Evolutionary conservation across 37 sponge, comb jelly and placozoan genomes (phyloP), one percentile per base, ranked within the genome.

Genomic region (Diacarnus erythraeanus): DNA sequence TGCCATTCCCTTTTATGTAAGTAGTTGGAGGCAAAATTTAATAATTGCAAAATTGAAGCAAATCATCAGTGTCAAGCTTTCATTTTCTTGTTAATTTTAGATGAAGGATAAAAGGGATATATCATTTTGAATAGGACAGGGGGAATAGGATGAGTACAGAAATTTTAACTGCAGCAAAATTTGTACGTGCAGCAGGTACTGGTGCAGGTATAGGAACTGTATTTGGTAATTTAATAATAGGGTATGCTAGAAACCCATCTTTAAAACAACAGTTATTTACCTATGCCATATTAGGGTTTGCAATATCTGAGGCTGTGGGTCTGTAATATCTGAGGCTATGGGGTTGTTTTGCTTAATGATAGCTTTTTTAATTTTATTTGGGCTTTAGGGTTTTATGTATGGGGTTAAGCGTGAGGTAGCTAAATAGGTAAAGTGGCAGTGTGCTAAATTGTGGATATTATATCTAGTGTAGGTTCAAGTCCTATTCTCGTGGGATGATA

Each of bases 331-430:
- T 41, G 94, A 96, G 83, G 97, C 92, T 38, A 96, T 96, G 97
- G 97, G 97, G 34, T 82, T 96, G 40, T 94, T 94, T 83, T 96
- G 97, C 91, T 83, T 96, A 74, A 96, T 96, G 94, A 94, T 94
- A 77, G 89, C 92, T 42, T 96, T 96, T 65, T 81, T 96, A 81
- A 88, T 96, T 42, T 81, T 94, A 51, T 96, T 87, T 78, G 97
- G 88, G 61, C 27, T 25, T 60, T 60, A 96, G n/a, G n/a, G n/a
- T n/a, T n/a, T n/a, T n/a, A n/a, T n/a, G 74, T 17, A 51, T 22
- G 43, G 47, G 25, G 22, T 9, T 12, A 29, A 65, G n/a, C n/a
- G n/a, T n/a, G n/a, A n/a, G n/a, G n/a, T n/a, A n/a, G n/a, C n/a
- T n/a, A n/a, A n/a, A n/a, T n/a, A n/a, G n/a, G n/a, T n/a, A n/a